Conservation (phyloP, 92 coral and sea anemone genomes). For the Paragorgia papillata region DNA sequence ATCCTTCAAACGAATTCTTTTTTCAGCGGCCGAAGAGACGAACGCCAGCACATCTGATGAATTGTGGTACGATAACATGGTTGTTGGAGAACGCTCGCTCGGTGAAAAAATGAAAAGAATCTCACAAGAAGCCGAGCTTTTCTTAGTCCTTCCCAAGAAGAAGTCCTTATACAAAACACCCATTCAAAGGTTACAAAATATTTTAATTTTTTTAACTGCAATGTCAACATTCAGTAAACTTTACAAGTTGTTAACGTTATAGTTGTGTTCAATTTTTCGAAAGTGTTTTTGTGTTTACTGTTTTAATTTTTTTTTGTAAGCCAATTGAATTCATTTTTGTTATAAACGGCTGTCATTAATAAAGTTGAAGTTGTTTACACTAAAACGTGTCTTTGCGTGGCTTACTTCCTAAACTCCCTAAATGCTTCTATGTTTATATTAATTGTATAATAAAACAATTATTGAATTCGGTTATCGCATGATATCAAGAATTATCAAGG, state of each 20-base stretch:
- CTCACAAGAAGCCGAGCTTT: conserved; percentile 32
- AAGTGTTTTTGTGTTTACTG: not conserved
- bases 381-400: not conserved
- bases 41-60: not conserved
- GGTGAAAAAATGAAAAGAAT: conserved; percentile 19
- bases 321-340: conserved; percentile 2
- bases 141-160: conserved; percentile 32
- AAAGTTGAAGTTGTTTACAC: conserved; percentile 13
- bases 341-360: conserved; percentile 22
- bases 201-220: conserved; percentile 31
- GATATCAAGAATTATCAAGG: too few relatives aligned
- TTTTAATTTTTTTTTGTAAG: not conserved
- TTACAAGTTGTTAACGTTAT: not conserved
- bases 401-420: not conserved
- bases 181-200: conserved; percentile 1
- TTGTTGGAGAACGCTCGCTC: not conserved
- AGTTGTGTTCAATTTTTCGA: not conserved
- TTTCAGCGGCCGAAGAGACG: conserved; percentile 33
- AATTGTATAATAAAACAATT: too few relatives aligned
- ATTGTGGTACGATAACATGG: conserved; percentile 35
- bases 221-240: conserved; percentile 16
- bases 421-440: not conserved
- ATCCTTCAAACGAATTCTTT: not conserved
- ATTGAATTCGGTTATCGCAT: too few relatives aligned
- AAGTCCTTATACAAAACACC: not conserved